Base-by-base conservation (phyloP, 2,888 invertebrate genomes). In the Drosophila bunnanda region DNA sequence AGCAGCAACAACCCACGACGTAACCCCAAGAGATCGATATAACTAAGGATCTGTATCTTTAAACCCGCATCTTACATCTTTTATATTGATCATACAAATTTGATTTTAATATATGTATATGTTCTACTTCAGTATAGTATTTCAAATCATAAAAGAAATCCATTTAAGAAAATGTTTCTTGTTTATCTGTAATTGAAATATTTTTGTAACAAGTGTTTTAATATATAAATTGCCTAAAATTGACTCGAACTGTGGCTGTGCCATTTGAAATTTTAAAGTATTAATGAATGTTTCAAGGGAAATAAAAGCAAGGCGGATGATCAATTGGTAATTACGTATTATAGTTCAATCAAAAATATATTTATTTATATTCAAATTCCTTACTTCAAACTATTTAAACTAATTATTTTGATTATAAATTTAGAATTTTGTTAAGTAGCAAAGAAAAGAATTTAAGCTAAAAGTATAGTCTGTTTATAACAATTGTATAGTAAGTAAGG, bases 1-100 rank as follows among this genome's bases (percentile, higher is more conserved):
- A 95, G 66, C 88, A 87, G 55, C 70, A 65, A 8, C 60, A 69
- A 43, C 25, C 72, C 17, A 48, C 60, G 53, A 48, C 60, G 53
- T 53, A 71, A 61, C 32, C 39, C 28, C 20, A 36, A 4, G 39
- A 0, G 0, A 22, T 17, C 4, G 4, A 34, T 25, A 2, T 1
- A 4, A 17, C 13, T 0, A n/a, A 30, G 12, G 15, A 58, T 25
- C 10, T 10, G 32, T 25, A 50, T 6, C 36, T 32, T 62, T 17
- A 17, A 28, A 10, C 50, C 50, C 13, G 28, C 58, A 22, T 48
- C 9, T 44, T 44, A n/a, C 6, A 7, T 13, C n/a, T 25, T 25
- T 25, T 25, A n/a, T 15, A 44, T 15, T 25, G 9, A 34, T 25
- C 6, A 46, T 46, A 8, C 2, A 28, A n/a, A 10, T 28, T n/a